These are phyloP conservation scores for Dasyornis broadbenti DNA, from an alignment of 2,113 vertebrate genomes.

Conservation along the genomic window DNA sequence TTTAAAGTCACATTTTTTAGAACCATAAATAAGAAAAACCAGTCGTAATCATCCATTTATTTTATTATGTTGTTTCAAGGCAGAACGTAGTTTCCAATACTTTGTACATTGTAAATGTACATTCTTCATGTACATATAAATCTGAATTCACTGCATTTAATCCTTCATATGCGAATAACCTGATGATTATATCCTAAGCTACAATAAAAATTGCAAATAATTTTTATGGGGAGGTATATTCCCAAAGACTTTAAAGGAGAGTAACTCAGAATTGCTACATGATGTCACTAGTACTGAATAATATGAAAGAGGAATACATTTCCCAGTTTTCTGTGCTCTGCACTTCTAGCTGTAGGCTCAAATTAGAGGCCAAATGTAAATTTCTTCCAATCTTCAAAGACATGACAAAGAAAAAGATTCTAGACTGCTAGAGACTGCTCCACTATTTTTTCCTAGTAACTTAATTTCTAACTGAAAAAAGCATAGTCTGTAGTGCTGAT, in stretches of 20 bases:
- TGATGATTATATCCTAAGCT: neutral
- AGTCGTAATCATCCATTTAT: fast-evolving
- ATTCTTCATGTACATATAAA: neutral
- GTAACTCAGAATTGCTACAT: neutral
- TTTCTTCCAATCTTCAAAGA: neutral
- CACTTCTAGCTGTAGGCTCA: neutral
- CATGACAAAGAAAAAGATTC: neutral
- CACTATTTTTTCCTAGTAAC: neutral
- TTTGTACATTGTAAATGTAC: neutral
- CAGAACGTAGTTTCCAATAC: neutral
- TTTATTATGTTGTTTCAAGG: neutral
- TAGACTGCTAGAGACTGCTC: neutral
- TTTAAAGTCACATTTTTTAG: neutral
- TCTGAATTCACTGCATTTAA: neutral
- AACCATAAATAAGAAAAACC: neutral
- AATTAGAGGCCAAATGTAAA: neutral
- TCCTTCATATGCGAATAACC: neutral
- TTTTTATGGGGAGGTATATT: neutral
- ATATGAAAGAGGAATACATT: neutral
- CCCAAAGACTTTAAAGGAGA: neutral
- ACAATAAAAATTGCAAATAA: neutral
- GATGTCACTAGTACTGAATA: neutral
- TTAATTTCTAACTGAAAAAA: neutral
- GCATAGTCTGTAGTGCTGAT: no score
- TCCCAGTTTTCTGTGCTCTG: neutral